Percentiles rank a stretch among this genome's conserved stretches.
phyloP scores from a whole-genome alignment of 1,140 invertebrate species.

The Papilio dardanus region DNA sequence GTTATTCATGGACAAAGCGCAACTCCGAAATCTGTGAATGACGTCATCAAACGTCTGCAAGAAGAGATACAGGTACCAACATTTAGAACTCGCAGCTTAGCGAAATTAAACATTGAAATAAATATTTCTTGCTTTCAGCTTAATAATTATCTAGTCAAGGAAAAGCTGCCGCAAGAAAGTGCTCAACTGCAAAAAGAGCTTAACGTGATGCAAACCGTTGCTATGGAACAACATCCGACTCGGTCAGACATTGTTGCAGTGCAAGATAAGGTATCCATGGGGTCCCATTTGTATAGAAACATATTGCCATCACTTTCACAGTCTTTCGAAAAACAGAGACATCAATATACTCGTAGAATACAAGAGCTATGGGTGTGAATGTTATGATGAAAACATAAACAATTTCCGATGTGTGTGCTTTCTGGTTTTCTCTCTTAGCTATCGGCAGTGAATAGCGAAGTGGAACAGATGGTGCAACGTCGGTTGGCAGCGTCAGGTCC shows the following conservation, averaged over 20 bases:
- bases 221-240: slow-evolving; percentile 86
- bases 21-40: slow-evolving; percentile 77
- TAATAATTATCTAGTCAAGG: slow-evolving; percentile 89
- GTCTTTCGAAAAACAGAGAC: too few relatives aligned
- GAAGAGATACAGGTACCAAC: slow-evolving; percentile 87
- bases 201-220: slow-evolving; percentile 87
- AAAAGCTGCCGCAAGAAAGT: slow-evolving; percentile 91
- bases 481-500: slow-evolving; percentile 78
- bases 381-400: too few relatives aligned
- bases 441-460: slow-evolving; percentile 84
- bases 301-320: too few relatives aligned
- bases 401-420: not conserved
- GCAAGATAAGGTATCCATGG: slow-evolving; percentile 83
- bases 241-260: slow-evolving; percentile 86
- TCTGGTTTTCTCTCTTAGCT: slow-evolving; percentile 77
- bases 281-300: too few relatives aligned
- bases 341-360: too few relatives aligned
- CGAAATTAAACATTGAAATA: not conserved
- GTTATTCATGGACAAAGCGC: slow-evolving; percentile 80
- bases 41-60: slow-evolving; percentile 86
- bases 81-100: too few relatives aligned
- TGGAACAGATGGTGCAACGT: slow-evolving; percentile 83
- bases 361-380: too few relatives aligned
- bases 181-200: slow-evolving; percentile 85
- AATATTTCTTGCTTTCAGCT: slow-evolving; percentile 71